Evolutionary conservation across 2,888 invertebrate species (phyloP), one percentile per base, ranked within the genome.

Genomic region (Hedya salicella): DNA sequence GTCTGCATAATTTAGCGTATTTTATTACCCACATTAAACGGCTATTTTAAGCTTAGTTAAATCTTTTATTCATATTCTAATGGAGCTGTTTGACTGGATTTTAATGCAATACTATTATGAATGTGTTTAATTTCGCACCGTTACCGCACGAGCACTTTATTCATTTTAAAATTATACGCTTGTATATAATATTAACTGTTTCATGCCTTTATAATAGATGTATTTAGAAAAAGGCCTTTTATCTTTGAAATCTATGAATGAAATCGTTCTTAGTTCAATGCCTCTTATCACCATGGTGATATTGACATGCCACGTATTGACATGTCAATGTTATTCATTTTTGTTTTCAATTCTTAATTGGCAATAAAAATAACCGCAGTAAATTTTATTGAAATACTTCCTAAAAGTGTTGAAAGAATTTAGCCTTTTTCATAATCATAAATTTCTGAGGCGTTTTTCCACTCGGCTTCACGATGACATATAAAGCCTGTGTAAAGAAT

Each of bases 401-500:
- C 48, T n/a, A 21, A 21, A 21, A 48, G 21, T 19, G 6, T 11
- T 6, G 6, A n/a, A 21, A n/a, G 3, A 16, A 17, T 32, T 60
- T 39, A 19, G 9, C 16, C 1, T 56, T 42, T 32, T 36, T 36
- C 25, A 30, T 21, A 60, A 30, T 30, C n/a, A n/a, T n/a, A n/a
- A n/a, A 57, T 52, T 25, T 8, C 13, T 32, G 8, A 40, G 42
- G 16, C 16, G 16, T 25, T 32, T 59, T 39, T 16, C 19, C 59
- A n/a, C 36, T 14, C n/a, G 11, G 13, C 52, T 25, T 39, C 44
- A 50, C 48, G 17, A 19, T 48, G 53, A 17, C 59, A 53, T 40
- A 53, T 59, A 46, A 53, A 53, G 46, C 13, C 44, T 48, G 17
- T 57, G 40, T 39, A 66, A 53, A 53, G 60, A 61, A 66, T 66